A percentile compares a stretch with the other conserved stretches of the same genome.
Conservation (phyloP, 1,140 invertebrate genomes). For the Lamellibrachia luymesi region DNA sequence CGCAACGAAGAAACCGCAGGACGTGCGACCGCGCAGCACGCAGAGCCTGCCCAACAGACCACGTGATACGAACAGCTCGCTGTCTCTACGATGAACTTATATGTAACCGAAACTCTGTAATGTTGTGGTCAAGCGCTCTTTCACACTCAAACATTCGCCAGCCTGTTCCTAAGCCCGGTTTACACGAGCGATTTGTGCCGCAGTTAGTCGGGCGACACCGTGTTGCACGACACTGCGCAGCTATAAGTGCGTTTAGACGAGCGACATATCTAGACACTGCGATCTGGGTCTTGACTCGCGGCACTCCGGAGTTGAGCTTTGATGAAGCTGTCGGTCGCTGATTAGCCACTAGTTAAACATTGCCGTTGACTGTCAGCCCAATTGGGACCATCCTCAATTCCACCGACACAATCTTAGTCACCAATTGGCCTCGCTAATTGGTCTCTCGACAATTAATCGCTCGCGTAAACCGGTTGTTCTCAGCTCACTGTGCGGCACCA, state of each 20-base stretch:
- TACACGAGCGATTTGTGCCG: background rate
- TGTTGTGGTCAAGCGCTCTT: background rate
- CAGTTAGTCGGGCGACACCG: background rate
- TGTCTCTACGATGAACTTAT: background rate
- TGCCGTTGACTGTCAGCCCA: too few species aligned
- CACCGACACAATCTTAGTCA: too few species aligned
- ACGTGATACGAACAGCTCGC: background rate
- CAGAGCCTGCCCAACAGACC: background rate
- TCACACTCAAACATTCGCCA: background rate
- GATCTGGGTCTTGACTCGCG: too few species aligned
- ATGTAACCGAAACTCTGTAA: background rate
- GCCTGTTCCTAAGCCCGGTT: background rate
- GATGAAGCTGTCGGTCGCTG: too few species aligned
- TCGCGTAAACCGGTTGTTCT: too few species aligned
- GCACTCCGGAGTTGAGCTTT: too few species aligned
- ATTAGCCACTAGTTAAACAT: too few species aligned
- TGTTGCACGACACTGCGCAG: background rate
- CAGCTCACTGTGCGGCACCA: too few species aligned
- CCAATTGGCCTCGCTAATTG: too few species aligned
- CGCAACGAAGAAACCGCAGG: background rate
- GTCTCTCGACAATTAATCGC: too few species aligned
- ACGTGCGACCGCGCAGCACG: background rate
- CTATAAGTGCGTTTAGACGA: background rate
- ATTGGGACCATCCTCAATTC: too few species aligned
- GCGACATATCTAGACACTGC: too few species aligned